A percentile compares a stretch with the other conserved stretches of the same genome.
These are phyloP conservation scores for Caerostris darwini DNA, from an alignment of 1,140 invertebrate species.

Conservation along the genomic window DNA sequence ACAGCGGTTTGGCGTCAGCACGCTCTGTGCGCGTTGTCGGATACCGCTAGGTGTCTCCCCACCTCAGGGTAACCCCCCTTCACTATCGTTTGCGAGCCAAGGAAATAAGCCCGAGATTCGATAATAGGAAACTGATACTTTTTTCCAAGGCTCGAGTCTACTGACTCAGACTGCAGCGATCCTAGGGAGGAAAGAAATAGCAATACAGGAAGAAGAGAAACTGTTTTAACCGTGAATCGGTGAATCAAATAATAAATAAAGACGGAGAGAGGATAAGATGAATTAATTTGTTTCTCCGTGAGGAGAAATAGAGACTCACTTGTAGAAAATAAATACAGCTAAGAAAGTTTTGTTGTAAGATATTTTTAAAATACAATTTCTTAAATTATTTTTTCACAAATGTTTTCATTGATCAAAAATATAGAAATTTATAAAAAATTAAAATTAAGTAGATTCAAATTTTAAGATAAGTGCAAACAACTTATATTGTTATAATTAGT, in stretches of 20 bases:
- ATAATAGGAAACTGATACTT: constrained; percentile 50
- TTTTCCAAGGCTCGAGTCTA: neutral
- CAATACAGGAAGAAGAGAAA: neutral
- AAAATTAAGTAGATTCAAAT: too few species aligned
- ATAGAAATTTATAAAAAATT: too few species aligned
- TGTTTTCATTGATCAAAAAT: too few species aligned
- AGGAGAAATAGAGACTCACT: neutral
- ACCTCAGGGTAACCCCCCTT: neutral
- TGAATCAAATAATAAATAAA: neutral
- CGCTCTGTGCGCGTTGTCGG: neutral
- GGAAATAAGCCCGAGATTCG: constrained; percentile 35
- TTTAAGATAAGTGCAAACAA: too few species aligned
- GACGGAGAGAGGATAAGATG: neutral
- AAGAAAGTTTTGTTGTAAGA: too few species aligned
- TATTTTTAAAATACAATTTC: too few species aligned
- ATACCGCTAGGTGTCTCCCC: constrained; percentile 68
- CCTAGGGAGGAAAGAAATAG: neutral
- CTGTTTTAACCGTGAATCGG: neutral
- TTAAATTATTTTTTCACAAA: too few species aligned
- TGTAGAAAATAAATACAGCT: too few species aligned
- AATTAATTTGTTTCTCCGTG: neutral
- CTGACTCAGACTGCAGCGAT: neutral
- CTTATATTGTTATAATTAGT: too few species aligned
- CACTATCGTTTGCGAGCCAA: constrained; percentile 12
- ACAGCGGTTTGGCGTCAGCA: constrained; percentile 54